Conservation (phyloP, 2,797 vertebrate species). For the Psittacula derbiana region DNA sequence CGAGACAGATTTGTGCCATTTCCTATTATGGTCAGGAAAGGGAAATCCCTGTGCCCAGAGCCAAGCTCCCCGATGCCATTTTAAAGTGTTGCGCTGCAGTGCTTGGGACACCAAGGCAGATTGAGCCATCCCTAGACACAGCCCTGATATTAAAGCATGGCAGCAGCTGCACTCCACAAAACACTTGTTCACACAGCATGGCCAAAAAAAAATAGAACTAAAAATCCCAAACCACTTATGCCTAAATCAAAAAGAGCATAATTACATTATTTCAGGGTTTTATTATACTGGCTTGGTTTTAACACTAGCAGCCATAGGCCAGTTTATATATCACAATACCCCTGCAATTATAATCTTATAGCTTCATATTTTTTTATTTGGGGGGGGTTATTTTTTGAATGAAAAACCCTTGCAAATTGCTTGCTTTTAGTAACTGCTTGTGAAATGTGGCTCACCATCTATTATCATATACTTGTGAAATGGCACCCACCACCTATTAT, state of each 20-base stretch:
- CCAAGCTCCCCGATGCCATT: not conserved
- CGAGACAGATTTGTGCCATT: not conserved
- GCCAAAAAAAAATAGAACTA: not conserved
- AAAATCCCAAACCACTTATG: not conserved
- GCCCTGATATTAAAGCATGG: not conserved
- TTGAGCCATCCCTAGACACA: not conserved
- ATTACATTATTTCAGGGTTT: not conserved
- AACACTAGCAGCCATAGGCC: not conserved
- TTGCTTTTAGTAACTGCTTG: not conserved
- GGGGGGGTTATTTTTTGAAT: not conserved
- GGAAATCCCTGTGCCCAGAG: constrained; percentile 60
- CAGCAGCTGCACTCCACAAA: not conserved
- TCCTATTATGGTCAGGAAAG: constrained; percentile 77
- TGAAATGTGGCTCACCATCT: not conserved
- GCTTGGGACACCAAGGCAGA: not conserved
- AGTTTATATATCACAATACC: not conserved
- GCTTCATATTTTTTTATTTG: not conserved
- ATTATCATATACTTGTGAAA: not conserved
- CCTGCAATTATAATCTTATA: not conserved
- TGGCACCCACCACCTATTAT: not conserved
- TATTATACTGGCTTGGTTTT: not conserved
- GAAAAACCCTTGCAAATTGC: not conserved
- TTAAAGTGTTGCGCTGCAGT: not conserved
- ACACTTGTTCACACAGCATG: not conserved
- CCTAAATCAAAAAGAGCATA: not conserved